Evolutionary conservation across 2,113 vertebrate species (phyloP), one percentile per base, ranked within the genome.

Genomic region (Engraulis encrasicolus): DNA sequence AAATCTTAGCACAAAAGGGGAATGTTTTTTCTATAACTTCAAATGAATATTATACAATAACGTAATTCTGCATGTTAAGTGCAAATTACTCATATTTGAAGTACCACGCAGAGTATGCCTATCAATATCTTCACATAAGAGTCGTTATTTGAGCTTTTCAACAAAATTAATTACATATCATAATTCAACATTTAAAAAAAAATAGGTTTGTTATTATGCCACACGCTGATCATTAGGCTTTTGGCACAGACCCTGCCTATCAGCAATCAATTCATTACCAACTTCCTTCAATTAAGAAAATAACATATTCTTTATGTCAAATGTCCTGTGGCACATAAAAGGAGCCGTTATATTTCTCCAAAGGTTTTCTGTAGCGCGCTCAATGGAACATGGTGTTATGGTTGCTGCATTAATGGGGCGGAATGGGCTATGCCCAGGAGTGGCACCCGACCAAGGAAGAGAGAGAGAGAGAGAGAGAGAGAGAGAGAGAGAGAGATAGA

Each of bases 301-400:
- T n/a, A 15, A 34, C 18, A 15, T 15, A 74, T 74, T 74, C 23
- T 74, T 74, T 5, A 74, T 74, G 15, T 74, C 31, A 74, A 74
- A 74, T 74, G 66, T 34, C 15, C 66, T 74, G 66, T 74, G 31
- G 27, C 66, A 74, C 66, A 74, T 74, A 74, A 74, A 74, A 71
- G 31, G n/a, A 34, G 0, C 27, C 11, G n/a, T 27, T 66, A 27
- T 5, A n/a, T 66, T 9, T 17, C 15, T 34, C 27, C 27, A 11
- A 34, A 74, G 0, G 31, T 34, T 17, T n/a, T 74, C 66, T 34
- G 27, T 74, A 45, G 27, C 66, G 17, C 15, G 66, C 31, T 74
- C 66, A 74, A 34, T 74, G 66, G 66, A 74, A 74, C 31, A 36
- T 74, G 66, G 11, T 3, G 15, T 31, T 34, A 36, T 74, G 66